Conservation (phyloP, 2,113 vertebrate species). For the Heloderma charlesbogerti region DNA sequence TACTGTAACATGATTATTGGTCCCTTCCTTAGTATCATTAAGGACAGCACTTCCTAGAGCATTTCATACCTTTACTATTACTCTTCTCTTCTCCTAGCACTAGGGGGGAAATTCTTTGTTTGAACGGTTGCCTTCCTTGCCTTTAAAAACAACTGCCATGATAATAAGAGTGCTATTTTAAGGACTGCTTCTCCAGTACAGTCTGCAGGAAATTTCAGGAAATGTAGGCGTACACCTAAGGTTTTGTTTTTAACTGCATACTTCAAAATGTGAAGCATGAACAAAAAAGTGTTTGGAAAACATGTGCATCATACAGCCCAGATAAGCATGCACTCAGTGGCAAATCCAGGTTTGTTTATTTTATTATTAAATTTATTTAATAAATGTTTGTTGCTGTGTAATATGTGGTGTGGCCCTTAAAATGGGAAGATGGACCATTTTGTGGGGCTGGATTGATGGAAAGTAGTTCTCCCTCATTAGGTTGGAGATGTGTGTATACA, state of each 20-base stretch:
- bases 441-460: background rate
- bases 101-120: background rate
- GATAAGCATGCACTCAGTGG: no score
- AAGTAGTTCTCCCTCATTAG: background rate
- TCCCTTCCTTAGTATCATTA: background rate
- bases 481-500: background rate
- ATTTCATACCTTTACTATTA: background rate
- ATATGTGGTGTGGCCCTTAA: background rate
- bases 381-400: background rate
- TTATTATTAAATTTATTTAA: no score
- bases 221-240: background rate
- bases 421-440: background rate
- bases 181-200: slow-evolving; percentile 16
- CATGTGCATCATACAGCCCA: background rate
- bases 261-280: background rate
- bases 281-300: background rate
- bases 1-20: slow-evolving; percentile 9
- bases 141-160: background rate
- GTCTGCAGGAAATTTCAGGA: background rate
- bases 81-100: background rate
- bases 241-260: background rate
- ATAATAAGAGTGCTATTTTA: slow-evolving; percentile 3
- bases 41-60: background rate
- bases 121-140: background rate
- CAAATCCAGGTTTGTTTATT: background rate